Conservation (phyloP, 1,140 invertebrate genomes). For the Hyles vespertilio region DNA sequence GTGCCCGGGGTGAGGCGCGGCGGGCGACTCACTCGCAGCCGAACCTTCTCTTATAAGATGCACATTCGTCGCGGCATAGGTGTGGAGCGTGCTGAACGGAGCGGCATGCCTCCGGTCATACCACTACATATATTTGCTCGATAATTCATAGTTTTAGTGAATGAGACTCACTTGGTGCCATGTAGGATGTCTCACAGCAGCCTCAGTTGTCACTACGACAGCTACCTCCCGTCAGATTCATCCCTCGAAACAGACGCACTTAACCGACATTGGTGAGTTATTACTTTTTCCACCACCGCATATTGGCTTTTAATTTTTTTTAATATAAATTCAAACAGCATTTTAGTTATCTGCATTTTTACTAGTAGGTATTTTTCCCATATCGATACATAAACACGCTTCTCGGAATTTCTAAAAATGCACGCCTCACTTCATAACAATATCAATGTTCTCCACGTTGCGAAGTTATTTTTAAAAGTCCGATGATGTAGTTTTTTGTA, state of each 20-base stretch:
- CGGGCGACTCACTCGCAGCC: constrained; percentile 57
- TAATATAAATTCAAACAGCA: background rate
- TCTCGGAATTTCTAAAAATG: too few relatives aligned
- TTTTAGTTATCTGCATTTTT: too few relatives aligned
- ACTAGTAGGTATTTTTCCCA: too few relatives aligned
- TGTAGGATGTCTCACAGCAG: constrained; percentile 74
- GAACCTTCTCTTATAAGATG: constrained; percentile 72
- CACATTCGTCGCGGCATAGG: constrained; percentile 63
- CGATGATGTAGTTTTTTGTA: too few relatives aligned
- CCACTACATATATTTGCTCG: constrained; percentile 32
- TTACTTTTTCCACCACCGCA: too few relatives aligned
- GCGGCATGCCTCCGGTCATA: constrained; percentile 57
- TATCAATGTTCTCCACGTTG: too few relatives aligned
- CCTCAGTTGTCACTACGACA: constrained; percentile 70
- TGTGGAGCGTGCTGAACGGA: constrained; percentile 59
- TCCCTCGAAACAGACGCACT: constrained; percentile 70
- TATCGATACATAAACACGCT: too few relatives aligned
- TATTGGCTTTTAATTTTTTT: background rate
- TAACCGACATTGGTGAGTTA: constrained; percentile 65
- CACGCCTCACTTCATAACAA: too few relatives aligned
- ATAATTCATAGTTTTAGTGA: constrained; percentile 41
- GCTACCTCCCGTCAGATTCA: constrained; percentile 65
- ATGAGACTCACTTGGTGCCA: constrained; percentile 54
- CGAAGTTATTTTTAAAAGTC: too few relatives aligned
- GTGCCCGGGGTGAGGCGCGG: constrained; percentile 71